phyloP scores from a whole-genome alignment of 2,113 vertebrate species.

The Parus major region DNA sequence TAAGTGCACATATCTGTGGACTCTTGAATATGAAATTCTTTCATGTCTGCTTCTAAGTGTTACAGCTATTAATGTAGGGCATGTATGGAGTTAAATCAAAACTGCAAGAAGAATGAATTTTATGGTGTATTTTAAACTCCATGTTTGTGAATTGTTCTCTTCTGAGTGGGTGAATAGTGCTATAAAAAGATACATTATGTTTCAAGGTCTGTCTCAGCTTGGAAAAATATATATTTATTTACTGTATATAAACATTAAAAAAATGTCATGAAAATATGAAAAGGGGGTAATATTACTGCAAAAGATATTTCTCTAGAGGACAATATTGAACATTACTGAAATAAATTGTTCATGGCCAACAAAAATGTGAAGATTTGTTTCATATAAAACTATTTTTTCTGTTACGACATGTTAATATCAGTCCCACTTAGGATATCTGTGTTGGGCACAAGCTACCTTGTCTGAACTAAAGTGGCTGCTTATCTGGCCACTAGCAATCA shows the following conservation, averaged over 20 bases:
- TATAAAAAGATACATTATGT: constrained; percentile 79
- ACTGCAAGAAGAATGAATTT: constrained; percentile 64
- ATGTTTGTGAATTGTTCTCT: constrained; percentile 72
- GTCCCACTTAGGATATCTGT: not conserved
- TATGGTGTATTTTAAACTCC: constrained; percentile 73
- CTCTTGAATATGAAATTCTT: not conserved
- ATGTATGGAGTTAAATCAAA: constrained; percentile 61
- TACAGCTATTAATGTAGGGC: constrained; percentile 50
- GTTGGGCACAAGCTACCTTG: not conserved
- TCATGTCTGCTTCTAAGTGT: constrained; percentile 11
- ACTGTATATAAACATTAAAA: constrained; percentile 66
- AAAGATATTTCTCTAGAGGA: constrained; percentile 60
- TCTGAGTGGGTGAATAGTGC: constrained; percentile 71
- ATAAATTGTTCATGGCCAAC: not conserved
- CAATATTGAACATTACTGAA: constrained; percentile 17
- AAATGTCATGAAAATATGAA: constrained; percentile 48
- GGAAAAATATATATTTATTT: constrained; percentile 67
- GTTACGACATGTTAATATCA: rapidly evolving
- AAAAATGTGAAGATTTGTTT: not conserved
- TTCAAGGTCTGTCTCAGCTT: constrained; percentile 75
- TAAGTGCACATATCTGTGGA: not conserved
- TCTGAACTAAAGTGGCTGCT: not conserved
- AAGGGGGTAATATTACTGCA: constrained; percentile 18
- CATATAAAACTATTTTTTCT: not conserved
- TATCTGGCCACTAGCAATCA: not conserved